These are phyloP conservation scores for Erythrocercus mccallii DNA, from an alignment of 2,113 vertebrate species.

Conservation along the genomic window DNA sequence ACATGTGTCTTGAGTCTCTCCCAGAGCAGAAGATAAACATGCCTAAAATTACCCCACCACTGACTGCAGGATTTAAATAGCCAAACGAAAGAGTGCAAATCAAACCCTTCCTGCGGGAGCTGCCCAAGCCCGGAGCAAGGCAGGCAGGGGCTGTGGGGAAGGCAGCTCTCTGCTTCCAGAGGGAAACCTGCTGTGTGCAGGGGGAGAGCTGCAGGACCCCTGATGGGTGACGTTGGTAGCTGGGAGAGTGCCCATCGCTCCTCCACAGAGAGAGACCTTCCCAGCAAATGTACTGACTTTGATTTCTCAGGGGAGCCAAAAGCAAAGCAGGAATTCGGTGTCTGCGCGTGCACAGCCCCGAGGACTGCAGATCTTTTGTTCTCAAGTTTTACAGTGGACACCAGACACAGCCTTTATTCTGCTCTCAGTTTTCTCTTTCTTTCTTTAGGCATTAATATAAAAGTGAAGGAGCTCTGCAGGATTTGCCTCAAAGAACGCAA, in stretches of 20 bases:
- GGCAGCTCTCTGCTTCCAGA: background rate
- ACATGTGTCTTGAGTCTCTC: background rate
- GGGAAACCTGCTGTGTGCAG: background rate
- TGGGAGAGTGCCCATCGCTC: background rate
- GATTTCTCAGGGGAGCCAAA: constrained; percentile 3
- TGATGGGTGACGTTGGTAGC: accelerated
- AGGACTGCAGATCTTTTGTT: constrained; percentile 61
- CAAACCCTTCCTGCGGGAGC: background rate
- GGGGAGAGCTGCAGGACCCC: background rate
- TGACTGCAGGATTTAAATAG: background rate
- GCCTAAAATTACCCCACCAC: background rate
- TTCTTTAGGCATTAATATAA: background rate
- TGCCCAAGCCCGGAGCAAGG: background rate
- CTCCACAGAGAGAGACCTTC: background rate
- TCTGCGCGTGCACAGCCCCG: background rate
- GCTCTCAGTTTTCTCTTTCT: constrained; percentile 32
- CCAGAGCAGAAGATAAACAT: constrained; percentile 26
- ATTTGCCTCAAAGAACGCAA: background rate
- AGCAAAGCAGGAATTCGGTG: constrained; percentile 28
- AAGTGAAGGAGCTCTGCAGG: background rate
- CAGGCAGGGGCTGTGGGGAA: background rate
- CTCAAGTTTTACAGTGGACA: constrained; percentile 34
- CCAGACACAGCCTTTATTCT: constrained; percentile 3
- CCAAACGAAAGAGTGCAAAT: constrained; percentile 5
- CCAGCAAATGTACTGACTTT: background rate